Conservation (phyloP, 2,888 invertebrate species). For the Chironomus tentans region DNA sequence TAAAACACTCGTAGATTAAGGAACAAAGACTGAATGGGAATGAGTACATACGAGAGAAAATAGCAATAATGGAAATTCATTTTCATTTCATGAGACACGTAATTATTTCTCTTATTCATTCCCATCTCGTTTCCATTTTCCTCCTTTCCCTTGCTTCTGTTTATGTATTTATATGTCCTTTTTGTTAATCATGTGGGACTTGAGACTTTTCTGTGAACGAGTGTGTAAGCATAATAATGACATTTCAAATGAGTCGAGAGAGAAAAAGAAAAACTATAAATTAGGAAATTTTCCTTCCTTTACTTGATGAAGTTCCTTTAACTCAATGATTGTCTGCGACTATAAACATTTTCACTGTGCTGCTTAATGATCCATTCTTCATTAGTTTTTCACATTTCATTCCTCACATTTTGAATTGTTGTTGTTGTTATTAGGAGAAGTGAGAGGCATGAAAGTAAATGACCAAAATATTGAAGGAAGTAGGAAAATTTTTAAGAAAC, state of each 20-base stretch:
- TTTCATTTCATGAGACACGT: conserved; percentile 26
- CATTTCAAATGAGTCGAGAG: neutral
- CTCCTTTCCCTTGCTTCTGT: neutral
- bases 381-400: conserved; percentile 10
- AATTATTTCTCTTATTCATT: conserved; percentile 22
- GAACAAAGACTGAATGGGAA: neutral
- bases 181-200: conserved; percentile 19
- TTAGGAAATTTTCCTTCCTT: conserved; percentile 14
- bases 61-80: conserved; percentile 18
- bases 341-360: neutral
- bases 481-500: neutral
- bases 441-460: conserved; percentile 14
- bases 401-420: neutral
- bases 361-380: conserved; percentile 27
- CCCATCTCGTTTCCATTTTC: conserved; percentile 1
- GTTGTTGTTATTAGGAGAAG: neutral
- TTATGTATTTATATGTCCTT: neutral
- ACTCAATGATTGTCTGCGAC: neutral
- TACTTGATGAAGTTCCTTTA: conserved; percentile 14
- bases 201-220: neutral
- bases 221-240: conserved; percentile 7
- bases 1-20: neutral
- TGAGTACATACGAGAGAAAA: neutral
- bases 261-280: conserved; percentile 25
- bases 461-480: neutral